Percentiles rank a stretch among this genome's conserved stretches.
Evolutionary conservation across 2,113 vertebrate species (phyloP).

Genomic region (Dicrurus megarhynchus): DNA sequence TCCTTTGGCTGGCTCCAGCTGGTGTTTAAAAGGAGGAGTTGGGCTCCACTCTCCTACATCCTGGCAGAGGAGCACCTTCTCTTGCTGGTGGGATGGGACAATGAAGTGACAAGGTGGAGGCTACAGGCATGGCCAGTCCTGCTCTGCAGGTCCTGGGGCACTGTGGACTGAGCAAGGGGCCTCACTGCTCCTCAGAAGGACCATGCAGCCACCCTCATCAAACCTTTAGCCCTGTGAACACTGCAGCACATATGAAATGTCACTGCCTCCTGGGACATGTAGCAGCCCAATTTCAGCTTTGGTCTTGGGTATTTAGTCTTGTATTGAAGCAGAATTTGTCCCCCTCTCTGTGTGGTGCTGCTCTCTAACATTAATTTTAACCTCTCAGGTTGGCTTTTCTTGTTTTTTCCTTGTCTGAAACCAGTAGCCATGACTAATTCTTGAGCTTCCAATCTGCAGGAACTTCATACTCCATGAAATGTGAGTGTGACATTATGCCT

Average conservation of each 20-base stretch:
- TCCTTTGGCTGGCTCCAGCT: background rate
- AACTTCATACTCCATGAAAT: background rate
- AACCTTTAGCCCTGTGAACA: background rate
- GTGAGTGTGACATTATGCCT: background rate
- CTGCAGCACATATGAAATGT: background rate
- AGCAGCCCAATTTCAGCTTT: background rate
- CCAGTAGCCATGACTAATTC: background rate
- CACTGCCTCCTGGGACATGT: background rate
- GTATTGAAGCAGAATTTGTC: background rate
- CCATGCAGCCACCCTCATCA: rapidly evolving
- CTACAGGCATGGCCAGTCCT: background rate
- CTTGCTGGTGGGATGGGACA: background rate
- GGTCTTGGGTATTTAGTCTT: background rate
- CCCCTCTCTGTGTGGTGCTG: background rate
- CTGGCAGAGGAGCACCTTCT: rapidly evolving
- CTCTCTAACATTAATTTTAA: background rate
- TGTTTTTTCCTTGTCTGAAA: background rate
- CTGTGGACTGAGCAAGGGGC: background rate
- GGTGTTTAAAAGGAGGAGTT: background rate
- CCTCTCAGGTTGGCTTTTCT: background rate
- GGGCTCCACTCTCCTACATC: background rate
- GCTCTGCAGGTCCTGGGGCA: background rate
- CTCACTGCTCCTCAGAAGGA: background rate
- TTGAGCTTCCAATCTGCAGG: background rate
- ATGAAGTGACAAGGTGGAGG: background rate